Percentiles rank a stretch among this genome's conserved stretches.
These are phyloP conservation scores for Lasioglossum morio DNA, from an alignment of 2,888 invertebrate genomes.

Conservation along the genomic window DNA sequence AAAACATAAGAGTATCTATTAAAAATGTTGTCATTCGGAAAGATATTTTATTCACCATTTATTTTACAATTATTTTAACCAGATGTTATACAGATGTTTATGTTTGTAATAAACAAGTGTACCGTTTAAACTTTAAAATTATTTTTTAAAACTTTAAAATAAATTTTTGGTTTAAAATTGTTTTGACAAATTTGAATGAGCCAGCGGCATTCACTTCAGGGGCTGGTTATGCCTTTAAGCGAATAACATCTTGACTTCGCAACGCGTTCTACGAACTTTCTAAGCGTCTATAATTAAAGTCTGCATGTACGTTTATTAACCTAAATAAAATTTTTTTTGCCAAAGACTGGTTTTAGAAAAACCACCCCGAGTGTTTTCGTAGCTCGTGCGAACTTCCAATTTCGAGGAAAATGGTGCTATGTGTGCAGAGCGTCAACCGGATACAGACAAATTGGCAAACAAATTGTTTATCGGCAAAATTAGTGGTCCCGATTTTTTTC, in stretches of 20 bases:
- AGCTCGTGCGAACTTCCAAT: conserved; percentile 18
- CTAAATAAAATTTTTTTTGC: conserved; percentile 7
- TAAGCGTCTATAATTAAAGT: conserved; percentile 24
- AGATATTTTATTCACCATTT: too few relatives aligned
- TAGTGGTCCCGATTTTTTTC: conserved; percentile 12
- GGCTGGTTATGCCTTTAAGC: not conserved
- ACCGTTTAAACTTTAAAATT: too few relatives aligned
- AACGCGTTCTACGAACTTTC: not conserved
- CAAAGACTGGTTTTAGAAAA: conserved; percentile 1
- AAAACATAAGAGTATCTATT: too few relatives aligned
- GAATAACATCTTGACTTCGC: not conserved
- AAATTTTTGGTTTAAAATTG: too few relatives aligned
- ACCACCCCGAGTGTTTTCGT: not conserved
- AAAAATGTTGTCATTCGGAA: too few relatives aligned
- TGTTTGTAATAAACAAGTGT: too few relatives aligned
- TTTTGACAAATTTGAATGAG: too few relatives aligned
- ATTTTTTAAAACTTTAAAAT: too few relatives aligned
- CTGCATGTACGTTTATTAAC: not conserved
- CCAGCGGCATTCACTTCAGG: not conserved
- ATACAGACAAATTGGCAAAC: conserved; percentile 13
- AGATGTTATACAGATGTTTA: too few relatives aligned
- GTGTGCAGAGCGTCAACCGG: not conserved
- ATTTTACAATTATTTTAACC: too few relatives aligned
- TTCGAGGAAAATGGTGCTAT: conserved; percentile 4
- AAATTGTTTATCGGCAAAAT: conserved; percentile 52